Conservation (phyloP, 1,140 invertebrate genomes). For the Habropoda laboriosa region DNA sequence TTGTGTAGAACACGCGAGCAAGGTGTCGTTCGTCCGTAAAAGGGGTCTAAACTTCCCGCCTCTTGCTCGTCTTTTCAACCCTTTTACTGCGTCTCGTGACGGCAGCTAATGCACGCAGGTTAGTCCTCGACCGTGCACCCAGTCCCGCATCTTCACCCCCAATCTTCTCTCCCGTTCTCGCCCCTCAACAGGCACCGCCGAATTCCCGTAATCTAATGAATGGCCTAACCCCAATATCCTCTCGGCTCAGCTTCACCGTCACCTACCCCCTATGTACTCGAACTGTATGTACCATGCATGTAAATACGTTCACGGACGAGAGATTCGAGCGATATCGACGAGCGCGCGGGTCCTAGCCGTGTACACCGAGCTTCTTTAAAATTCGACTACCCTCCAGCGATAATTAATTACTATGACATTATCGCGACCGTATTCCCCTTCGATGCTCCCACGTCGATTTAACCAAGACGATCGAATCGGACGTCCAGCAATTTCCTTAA, state of each 20-base stretch:
- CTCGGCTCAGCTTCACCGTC: constrained; percentile 70
- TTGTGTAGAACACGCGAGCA: not conserved
- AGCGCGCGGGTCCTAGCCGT: constrained; percentile 38
- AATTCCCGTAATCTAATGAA: constrained; percentile 81
- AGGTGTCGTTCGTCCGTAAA: not conserved
- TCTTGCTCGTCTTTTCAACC: constrained; percentile 61
- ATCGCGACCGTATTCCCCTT: constrained; percentile 29
- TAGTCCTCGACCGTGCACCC: constrained; percentile 68
- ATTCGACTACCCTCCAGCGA: constrained; percentile 32
- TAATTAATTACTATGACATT: constrained; percentile 70
- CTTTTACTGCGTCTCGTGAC: constrained; percentile 65
- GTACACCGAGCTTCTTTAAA: constrained; percentile 62
- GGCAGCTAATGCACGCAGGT: constrained; percentile 57
- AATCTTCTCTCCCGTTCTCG: constrained; percentile 50
- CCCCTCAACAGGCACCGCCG: constrained; percentile 61
- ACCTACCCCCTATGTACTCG: constrained; percentile 55
- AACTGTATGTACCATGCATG: constrained; percentile 60
- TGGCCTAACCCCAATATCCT: constrained; percentile 75
- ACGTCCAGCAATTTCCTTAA: not conserved
- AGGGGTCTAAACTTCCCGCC: constrained; percentile 2
- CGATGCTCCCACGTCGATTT: not conserved
- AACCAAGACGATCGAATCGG: not conserved
- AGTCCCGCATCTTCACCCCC: constrained; percentile 47
- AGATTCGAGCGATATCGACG: constrained; percentile 29
- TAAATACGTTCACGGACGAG: constrained; percentile 53